A percentile compares a stretch with the other conserved stretches of the same genome.
Conservation (phyloP, 2,797 vertebrate genomes). For the Pristis pectinata region DNA sequence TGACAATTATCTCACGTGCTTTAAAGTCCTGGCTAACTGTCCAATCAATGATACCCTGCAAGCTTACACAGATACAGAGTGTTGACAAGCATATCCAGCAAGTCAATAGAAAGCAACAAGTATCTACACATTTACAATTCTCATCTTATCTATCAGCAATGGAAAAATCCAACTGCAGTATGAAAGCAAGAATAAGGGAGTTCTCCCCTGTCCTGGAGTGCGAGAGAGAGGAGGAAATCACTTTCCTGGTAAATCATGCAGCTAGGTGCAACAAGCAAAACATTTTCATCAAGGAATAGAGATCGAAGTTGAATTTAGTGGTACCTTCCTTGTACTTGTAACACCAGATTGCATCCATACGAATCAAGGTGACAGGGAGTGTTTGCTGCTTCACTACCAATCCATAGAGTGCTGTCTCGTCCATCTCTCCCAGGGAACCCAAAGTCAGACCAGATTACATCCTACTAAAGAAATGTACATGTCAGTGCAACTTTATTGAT, state of each 20-base stretch:
- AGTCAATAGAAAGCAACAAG: too few species aligned
- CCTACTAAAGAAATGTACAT: slow-evolving; percentile 55
- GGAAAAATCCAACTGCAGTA: too few species aligned
- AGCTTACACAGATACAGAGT: too few species aligned
- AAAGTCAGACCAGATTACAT: slow-evolving; percentile 83
- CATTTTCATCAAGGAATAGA: not conserved
- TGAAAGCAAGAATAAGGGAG: too few species aligned
- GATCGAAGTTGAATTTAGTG: not conserved
- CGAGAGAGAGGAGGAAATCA: not conserved
- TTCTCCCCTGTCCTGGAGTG: not conserved
- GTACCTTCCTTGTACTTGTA: slow-evolving; percentile 94
- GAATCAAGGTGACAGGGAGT: slow-evolving; percentile 90
- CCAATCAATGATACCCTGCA: too few species aligned
- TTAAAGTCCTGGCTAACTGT: not conserved
- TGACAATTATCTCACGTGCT: not conserved
- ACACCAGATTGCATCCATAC: slow-evolving; percentile 88
- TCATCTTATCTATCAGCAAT: too few species aligned
- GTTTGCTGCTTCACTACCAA: slow-evolving; percentile 80
- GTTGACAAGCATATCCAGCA: too few species aligned
- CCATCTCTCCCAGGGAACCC: slow-evolving; percentile 82
- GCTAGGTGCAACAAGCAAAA: not conserved
- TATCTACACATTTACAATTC: too few species aligned
- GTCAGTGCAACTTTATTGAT: not conserved
- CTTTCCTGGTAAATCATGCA: not conserved
- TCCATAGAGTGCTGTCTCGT: slow-evolving; percentile 84